phyloP scores from a whole-genome alignment of 2,113 vertebrate species.

The Pao palembangensis region DNA sequence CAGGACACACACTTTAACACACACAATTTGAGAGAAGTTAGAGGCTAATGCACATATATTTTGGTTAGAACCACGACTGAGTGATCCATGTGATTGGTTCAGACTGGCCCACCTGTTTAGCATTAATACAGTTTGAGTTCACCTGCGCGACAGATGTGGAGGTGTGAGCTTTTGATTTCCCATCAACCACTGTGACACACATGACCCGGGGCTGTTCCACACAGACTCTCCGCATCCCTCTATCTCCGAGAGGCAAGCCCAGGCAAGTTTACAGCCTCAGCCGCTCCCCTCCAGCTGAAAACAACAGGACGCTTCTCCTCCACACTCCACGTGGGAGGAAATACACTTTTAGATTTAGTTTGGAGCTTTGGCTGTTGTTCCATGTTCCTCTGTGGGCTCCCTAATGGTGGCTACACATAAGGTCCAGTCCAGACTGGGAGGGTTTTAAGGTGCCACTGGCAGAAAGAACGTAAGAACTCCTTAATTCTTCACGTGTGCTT shows the following conservation, averaged over 20 bases:
- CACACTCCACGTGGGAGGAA: constrained; percentile 12
- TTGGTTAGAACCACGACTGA: too few species aligned
- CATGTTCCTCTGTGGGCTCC: too few species aligned
- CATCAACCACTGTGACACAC: constrained; percentile 14
- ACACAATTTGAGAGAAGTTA: too few species aligned
- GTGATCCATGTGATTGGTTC: too few species aligned
- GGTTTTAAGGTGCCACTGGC: too few species aligned
- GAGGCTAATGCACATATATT: too few species aligned
- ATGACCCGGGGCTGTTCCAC: constrained; percentile 16
- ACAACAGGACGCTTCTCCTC: neutral
- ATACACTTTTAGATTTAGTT: constrained; percentile 6
- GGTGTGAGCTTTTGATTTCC: too few species aligned
- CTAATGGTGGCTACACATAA: neutral
- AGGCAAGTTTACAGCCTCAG: constrained; percentile 36
- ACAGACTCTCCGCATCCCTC: constrained; percentile 11
- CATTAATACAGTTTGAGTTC: too few species aligned
- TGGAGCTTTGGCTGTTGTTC: too few species aligned
- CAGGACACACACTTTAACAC: too few species aligned
- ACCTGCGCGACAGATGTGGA: too few species aligned
- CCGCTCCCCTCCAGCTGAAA: neutral
- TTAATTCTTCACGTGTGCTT: constrained; percentile 26
- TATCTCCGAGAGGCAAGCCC: constrained; percentile 33
- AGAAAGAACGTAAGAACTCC: neutral
- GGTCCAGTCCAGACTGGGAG: constrained; percentile 1
- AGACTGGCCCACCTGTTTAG: too few species aligned